Evolutionary conservation across 2,888 invertebrate species (phyloP).

Genomic region (Chelonus formosanus): DNA sequence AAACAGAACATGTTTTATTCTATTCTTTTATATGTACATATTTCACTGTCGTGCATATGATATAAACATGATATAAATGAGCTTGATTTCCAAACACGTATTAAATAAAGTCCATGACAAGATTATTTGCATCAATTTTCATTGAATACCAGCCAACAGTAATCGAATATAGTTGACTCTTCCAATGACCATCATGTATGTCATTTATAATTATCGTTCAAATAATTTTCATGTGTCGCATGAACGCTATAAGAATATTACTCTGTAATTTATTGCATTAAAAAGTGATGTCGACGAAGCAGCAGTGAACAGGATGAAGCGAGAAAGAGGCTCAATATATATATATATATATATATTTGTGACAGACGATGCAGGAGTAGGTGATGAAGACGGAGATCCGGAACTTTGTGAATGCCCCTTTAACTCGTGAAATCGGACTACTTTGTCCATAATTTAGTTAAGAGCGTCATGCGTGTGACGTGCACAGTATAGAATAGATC

Average conservation of each 20-base stretch:
- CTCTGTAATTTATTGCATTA: constrained; percentile 5
- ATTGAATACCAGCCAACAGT: constrained; percentile 25
- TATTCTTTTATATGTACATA: not conserved
- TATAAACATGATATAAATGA: constrained; percentile 6
- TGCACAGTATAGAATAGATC: constrained; percentile 63
- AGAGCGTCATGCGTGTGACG: constrained; percentile 66
- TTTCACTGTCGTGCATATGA: not conserved
- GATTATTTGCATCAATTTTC: constrained; percentile 31
- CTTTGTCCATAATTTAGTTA: constrained; percentile 66
- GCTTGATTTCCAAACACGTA: constrained; percentile 13
- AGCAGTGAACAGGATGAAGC: too few relatives aligned
- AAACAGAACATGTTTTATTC: not conserved
- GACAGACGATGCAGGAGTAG: constrained; percentile 2
- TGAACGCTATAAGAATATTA: not conserved
- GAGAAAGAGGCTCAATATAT: too few relatives aligned
- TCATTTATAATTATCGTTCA: constrained; percentile 26
- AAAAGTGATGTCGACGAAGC: not conserved
- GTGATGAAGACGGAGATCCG: constrained; percentile 17
- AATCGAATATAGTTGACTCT: constrained; percentile 26
- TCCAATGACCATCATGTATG: constrained; percentile 20
- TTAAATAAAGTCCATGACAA: constrained; percentile 24
- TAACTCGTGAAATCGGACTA: constrained; percentile 59
- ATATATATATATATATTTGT: not conserved
- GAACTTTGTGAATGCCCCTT: constrained; percentile 57
- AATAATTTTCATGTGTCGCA: constrained; percentile 16